Evolutionary conservation across 53 echinoderm and acorn worm species (phyloP).

Genomic region (Arbacia lixula): DNA sequence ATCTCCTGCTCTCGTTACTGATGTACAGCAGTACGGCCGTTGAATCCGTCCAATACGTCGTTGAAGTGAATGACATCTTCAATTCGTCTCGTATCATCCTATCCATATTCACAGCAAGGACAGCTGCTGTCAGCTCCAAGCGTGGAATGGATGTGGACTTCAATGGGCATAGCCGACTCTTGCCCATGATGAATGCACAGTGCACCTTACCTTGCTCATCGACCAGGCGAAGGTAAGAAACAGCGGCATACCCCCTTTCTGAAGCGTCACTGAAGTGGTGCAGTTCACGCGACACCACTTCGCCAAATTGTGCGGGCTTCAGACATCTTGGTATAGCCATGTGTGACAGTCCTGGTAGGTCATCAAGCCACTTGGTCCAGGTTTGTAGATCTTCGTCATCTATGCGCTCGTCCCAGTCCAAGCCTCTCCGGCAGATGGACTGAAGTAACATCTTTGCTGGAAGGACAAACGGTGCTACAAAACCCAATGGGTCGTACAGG

Average conservation of each 20-base stretch:
- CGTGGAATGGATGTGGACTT: conserved; percentile 35
- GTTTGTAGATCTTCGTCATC: conserved; percentile 19
- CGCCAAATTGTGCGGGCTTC: conserved; percentile 32
- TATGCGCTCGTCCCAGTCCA: conserved; percentile 58
- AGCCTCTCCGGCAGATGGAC: conserved; percentile 38
- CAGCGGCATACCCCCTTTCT: conserved; percentile 56
- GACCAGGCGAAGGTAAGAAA: conserved; percentile 24
- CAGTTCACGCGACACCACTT: conserved; percentile 36
- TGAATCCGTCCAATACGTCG: conserved; percentile 50
- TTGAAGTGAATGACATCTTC: conserved; percentile 21
- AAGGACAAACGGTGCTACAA: conserved; percentile 67
- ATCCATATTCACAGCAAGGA: conserved; percentile 51
- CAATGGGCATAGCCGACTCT: conserved; percentile 20
- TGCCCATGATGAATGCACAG: conserved; percentile 55
- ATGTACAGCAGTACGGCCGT: conserved; percentile 62
- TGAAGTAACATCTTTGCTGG: conserved; percentile 61
- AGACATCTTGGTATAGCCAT: conserved; percentile 29
- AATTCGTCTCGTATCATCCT: conserved; percentile 41
- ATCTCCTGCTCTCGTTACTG: conserved; percentile 49
- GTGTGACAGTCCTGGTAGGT: conserved; percentile 7
- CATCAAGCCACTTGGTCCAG: conserved; percentile 58
- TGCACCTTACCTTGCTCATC: conserved; percentile 25
- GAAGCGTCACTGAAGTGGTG: conserved; percentile 77
- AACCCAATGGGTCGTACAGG: conserved; percentile 66
- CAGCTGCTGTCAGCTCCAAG: conserved; percentile 44